Evolutionary conservation across 2,888 invertebrate species (phyloP).

Genomic region (Thymelicus sylvestris): DNA sequence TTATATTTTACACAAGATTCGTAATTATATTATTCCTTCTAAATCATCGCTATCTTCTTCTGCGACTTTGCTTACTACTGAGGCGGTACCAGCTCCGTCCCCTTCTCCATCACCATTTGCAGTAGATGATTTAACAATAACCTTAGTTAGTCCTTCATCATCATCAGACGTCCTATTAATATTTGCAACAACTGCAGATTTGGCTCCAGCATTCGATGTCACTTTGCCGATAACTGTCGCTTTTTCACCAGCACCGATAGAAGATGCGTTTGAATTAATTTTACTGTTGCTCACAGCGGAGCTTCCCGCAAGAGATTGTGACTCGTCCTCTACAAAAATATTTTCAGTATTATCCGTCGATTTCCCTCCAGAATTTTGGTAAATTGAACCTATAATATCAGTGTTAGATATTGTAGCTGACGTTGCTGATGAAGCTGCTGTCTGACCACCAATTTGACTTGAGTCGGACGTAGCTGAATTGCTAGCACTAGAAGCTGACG

Average conservation of each 20-base stretch:
- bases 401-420: conserved; percentile 43
- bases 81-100: too few species aligned
- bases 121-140: too few species aligned
- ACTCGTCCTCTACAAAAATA: conserved; percentile 43
- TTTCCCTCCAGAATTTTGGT: conserved; percentile 38
- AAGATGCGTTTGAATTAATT: background rate
- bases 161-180: too few species aligned
- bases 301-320: conserved; percentile 40
- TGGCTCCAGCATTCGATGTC: too few species aligned
- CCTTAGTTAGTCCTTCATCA: too few species aligned
- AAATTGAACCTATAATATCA: conserved; percentile 43
- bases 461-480: conserved; percentile 38
- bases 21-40: too few species aligned
- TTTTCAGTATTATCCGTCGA: conserved; percentile 39
- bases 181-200: too few species aligned
- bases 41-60: too few species aligned
- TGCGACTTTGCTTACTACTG: too few species aligned
- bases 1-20: too few species aligned
- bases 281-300: conserved; percentile 9
- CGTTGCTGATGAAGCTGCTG: conserved; percentile 40
- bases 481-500: conserved; percentile 43
- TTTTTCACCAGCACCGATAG: background rate
- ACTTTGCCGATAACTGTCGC: too few species aligned
- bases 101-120: too few species aligned
- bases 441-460: conserved; percentile 31